phyloP scores from a whole-genome alignment of 2,113 vertebrate genomes.

The Calypte anna region DNA sequence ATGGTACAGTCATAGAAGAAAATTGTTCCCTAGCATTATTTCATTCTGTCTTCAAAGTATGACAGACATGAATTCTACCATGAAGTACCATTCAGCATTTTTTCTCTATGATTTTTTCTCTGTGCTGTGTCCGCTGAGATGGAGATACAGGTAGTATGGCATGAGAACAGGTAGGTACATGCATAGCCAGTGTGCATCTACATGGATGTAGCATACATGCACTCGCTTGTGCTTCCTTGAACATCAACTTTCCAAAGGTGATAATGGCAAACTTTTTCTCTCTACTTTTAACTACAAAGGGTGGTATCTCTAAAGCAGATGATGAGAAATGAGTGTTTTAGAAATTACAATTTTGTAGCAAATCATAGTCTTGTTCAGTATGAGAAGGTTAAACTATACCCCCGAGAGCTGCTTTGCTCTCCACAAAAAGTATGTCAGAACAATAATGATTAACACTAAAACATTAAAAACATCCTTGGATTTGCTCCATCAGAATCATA shows the following conservation, averaged over 20 bases:
- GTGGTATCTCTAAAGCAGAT: background rate
- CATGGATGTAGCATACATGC: background rate
- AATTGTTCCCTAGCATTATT: background rate
- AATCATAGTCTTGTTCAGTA: background rate
- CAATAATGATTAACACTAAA: slow-evolving; percentile 19
- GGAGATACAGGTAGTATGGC: accelerated
- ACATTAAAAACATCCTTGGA: slow-evolving; percentile 44
- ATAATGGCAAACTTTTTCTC: background rate
- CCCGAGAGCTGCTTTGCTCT: slow-evolving; percentile 12
- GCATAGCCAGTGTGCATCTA: background rate
- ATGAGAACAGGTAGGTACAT: background rate
- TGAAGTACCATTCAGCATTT: background rate
- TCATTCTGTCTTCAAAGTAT: background rate
- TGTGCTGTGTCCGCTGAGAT: background rate
- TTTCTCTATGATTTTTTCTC: background rate
- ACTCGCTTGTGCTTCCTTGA: background rate
- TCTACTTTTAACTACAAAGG: background rate
- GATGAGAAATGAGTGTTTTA: background rate
- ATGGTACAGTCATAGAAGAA: background rate
- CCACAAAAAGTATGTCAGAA: background rate
- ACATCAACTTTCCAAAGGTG: background rate
- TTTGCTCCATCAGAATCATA: slow-evolving; percentile 16
- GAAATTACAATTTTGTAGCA: background rate
- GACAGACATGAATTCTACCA: accelerated
- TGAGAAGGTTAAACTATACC: background rate